Evolutionary conservation across 2,113 vertebrate species (phyloP).

Genomic region (Acrocephalus arundinaceus): DNA sequence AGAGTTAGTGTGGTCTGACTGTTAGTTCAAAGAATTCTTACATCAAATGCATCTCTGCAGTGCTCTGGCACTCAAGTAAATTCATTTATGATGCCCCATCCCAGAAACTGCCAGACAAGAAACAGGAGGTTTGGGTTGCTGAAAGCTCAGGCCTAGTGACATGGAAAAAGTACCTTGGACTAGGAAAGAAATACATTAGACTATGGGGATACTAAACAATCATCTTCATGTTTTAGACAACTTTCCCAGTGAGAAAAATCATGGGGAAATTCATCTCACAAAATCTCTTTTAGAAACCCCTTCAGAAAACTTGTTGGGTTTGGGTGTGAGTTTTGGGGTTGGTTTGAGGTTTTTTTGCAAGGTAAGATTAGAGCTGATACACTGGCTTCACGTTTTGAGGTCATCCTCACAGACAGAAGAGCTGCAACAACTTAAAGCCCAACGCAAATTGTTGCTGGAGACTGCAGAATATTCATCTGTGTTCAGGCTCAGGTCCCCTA

Average conservation of each 20-base stretch:
- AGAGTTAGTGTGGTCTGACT: not conserved
- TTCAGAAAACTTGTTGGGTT: not conserved
- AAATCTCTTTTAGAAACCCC: not conserved
- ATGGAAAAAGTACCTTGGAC: not conserved
- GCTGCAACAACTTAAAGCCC: not conserved
- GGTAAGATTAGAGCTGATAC: not conserved
- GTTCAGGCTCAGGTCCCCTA: too few relatives aligned
- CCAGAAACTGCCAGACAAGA: not conserved
- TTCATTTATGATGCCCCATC: not conserved
- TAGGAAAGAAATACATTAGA: not conserved
- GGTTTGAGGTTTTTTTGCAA: not conserved
- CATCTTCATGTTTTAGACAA: not conserved
- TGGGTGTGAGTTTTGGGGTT: not conserved
- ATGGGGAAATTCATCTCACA: rapidly evolving
- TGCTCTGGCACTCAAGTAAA: not conserved
- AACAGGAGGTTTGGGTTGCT: not conserved
- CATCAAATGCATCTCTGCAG: not conserved
- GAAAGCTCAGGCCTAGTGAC: not conserved
- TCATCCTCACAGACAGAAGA: not conserved
- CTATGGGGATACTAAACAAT: not conserved
- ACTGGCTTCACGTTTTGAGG: not conserved
- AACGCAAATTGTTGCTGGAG: not conserved
- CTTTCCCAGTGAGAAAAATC: not conserved
- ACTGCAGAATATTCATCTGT: not conserved
- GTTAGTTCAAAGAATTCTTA: not conserved